phyloP scores from a whole-genome alignment of 2,888 invertebrate genomes.

The Dynastes tityus region DNA sequence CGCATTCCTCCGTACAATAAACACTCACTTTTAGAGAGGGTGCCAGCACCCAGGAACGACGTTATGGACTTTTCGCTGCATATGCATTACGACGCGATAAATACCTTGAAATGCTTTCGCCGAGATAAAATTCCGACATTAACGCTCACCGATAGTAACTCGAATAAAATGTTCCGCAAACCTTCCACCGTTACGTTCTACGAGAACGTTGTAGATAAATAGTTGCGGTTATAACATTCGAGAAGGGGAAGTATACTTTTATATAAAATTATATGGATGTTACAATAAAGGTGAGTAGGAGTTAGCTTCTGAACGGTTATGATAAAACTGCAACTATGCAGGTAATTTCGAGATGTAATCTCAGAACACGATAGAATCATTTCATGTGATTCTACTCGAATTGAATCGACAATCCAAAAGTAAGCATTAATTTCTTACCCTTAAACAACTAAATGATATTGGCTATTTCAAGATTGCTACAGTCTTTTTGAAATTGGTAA shows the following conservation, averaged over 20 bases:
- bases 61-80: conserved; percentile 42
- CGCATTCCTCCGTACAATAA: conserved; percentile 36
- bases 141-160: conserved; percentile 6
- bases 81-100: conserved; percentile 37
- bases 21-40: conserved; percentile 30
- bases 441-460: too few species aligned
- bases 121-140: conserved; percentile 30
- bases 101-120: conserved; percentile 35
- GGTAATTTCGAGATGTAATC: background rate
- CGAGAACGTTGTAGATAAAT: conserved; percentile 10
- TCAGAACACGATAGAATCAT: background rate
- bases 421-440: background rate
- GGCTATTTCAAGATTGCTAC: too few species aligned
- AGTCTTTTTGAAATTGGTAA: too few species aligned
- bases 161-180: conserved; percentile 32
- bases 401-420: background rate
- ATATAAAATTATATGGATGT: background rate
- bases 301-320: background rate
- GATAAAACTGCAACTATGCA: background rate
- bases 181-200: conserved; percentile 15
- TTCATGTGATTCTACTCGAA: background rate
- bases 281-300: background rate
- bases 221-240: conserved; percentile 22
- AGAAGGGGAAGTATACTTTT: conserved; percentile 5
- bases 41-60: conserved; percentile 21